Conservation (phyloP, 2,888 invertebrate species). For the Druceiella hillmani region DNA sequence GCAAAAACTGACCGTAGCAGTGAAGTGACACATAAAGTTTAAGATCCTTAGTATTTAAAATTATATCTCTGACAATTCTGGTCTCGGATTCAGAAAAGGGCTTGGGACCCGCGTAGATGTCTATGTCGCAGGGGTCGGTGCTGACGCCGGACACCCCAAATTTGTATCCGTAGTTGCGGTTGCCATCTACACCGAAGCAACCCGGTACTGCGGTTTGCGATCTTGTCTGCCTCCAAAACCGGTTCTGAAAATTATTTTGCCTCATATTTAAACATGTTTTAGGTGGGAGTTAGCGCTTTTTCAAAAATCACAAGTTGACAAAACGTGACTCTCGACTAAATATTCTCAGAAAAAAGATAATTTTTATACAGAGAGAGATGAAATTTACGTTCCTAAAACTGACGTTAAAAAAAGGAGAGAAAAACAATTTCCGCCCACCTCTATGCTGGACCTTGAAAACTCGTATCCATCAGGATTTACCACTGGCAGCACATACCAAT, state of each 20-base stretch:
- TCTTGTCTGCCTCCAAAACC: constrained; percentile 61
- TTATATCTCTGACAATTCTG: constrained; percentile 46
- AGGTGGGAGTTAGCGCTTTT: no score
- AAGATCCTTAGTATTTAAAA: constrained; percentile 46
- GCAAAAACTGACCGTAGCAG: constrained; percentile 58
- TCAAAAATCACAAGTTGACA: constrained; percentile 5
- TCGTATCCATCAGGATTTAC: constrained; percentile 72
- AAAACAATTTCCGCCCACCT: neutral
- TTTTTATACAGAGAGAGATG: no score
- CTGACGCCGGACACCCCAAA: constrained; percentile 66
- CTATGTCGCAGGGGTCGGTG: constrained; percentile 48
- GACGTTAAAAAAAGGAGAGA: constrained; percentile 1
- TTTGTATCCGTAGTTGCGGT: constrained; percentile 64
- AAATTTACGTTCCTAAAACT: no score
- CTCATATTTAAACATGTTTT: no score
- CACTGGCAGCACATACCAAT: constrained; percentile 63
- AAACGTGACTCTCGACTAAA: no score
- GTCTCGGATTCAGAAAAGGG: constrained; percentile 62
- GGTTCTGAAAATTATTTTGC: constrained; percentile 52
- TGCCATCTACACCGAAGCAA: constrained; percentile 63
- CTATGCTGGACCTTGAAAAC: constrained; percentile 26
- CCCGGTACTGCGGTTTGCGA: constrained; percentile 30
- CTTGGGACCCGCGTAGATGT: constrained; percentile 53
- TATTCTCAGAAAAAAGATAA: no score
- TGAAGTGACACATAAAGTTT: constrained; percentile 65